A percentile compares a stretch with the other conserved stretches of the same genome.
Evolutionary conservation across 2,888 invertebrate species (phyloP).

Genomic region (Stenodera caucasica): DNA sequence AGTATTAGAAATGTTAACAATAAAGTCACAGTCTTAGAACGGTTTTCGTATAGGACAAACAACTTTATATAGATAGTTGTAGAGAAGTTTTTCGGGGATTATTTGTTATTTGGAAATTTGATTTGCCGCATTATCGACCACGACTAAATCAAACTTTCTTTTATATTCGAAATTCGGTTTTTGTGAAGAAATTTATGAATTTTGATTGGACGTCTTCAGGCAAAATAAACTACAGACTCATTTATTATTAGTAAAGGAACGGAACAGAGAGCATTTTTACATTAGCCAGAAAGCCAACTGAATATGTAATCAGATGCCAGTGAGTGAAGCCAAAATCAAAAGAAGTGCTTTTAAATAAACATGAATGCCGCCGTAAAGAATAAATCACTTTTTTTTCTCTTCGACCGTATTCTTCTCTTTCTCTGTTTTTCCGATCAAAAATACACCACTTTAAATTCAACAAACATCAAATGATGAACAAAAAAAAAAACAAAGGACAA

Average conservation of each 20-base stretch:
- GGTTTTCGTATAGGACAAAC: constrained; percentile 39
- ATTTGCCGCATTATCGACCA: constrained; percentile 44
- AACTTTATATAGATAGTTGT: constrained; percentile 40
- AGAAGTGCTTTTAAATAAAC: constrained; percentile 47
- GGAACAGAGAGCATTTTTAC: constrained; percentile 49
- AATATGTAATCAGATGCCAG: constrained; percentile 47
- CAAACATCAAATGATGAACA: too few species aligned
- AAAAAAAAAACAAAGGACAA: not conserved
- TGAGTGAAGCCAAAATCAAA: constrained; percentile 46
- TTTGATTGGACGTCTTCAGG: constrained; percentile 22
- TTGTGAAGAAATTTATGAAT: too few species aligned
- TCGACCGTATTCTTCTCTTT: not conserved
- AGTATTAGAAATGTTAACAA: not conserved
- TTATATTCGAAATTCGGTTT: too few species aligned
- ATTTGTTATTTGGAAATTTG: constrained; percentile 53
- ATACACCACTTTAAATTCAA: not conserved
- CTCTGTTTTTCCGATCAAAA: too few species aligned
- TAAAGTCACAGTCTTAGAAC: not conserved
- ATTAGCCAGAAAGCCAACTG: constrained; percentile 47
- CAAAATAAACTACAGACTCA: constrained; percentile 37
- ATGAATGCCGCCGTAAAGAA: constrained; percentile 38
- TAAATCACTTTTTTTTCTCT: constrained; percentile 25
- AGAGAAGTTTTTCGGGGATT: constrained; percentile 48
- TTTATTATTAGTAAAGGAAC: constrained; percentile 48
- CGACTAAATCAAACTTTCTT: too few species aligned